Evolutionary conservation across 1,140 invertebrate species (phyloP).

Genomic region (Lordiphosa mommai): DNA sequence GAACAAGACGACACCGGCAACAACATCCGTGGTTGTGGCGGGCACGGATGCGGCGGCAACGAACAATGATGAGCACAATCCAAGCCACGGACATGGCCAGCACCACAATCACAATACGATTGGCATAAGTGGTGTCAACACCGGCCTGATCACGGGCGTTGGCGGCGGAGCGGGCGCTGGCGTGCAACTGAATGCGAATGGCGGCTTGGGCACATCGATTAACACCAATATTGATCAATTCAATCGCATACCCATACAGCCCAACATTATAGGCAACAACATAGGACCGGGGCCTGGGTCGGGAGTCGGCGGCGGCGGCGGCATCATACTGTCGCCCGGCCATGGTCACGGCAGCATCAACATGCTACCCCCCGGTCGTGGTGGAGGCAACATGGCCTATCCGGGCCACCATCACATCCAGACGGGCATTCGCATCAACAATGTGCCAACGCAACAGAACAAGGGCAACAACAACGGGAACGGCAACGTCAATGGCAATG

Average conservation of each 20-base stretch:
- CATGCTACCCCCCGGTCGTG: constrained; percentile 55
- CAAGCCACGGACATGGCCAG: constrained; percentile 23
- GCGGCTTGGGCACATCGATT: constrained; percentile 49
- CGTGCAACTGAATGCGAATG: constrained; percentile 38
- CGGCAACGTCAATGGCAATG: constrained; percentile 49
- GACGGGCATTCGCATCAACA: constrained; percentile 76
- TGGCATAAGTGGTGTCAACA: constrained; percentile 42
- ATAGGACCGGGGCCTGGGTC: constrained; percentile 26
- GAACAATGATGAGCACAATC: constrained; percentile 25
- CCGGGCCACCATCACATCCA: constrained; percentile 68
- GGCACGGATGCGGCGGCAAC: constrained; percentile 43
- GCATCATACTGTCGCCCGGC: constrained; percentile 56
- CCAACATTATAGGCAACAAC: constrained; percentile 59
- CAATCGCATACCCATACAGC: constrained; percentile 71
- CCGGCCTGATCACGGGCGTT: constrained; percentile 17
- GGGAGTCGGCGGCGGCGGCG: constrained; percentile 24
- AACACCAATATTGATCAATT: constrained; percentile 77
- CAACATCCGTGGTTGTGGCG: constrained; percentile 79
- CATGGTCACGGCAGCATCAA: constrained; percentile 71
- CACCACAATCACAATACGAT: constrained; percentile 37
- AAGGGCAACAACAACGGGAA: constrained; percentile 61
- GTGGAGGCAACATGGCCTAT: constrained; percentile 49
- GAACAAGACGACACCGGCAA: constrained; percentile 67
- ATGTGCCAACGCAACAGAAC: constrained; percentile 71
- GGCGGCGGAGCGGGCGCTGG: constrained; percentile 10